phyloP scores from a whole-genome alignment of 1,140 invertebrate species.

The Melipona quadrifasciata region DNA sequence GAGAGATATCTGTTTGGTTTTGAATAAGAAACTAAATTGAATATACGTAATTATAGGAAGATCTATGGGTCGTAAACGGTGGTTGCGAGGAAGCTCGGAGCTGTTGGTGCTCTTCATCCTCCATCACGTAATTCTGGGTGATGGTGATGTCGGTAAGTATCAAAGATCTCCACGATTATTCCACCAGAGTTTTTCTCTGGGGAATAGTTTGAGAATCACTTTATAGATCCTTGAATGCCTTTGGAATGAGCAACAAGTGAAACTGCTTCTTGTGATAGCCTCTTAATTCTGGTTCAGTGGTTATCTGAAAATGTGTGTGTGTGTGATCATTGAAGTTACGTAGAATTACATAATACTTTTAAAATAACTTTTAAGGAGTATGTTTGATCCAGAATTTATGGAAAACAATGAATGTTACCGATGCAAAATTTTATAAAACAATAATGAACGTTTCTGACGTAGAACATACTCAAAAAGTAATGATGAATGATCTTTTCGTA shows the following conservation, averaged over 20 bases:
- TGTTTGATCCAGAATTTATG: background rate
- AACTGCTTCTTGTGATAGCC: background rate
- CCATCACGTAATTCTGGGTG: slow-evolving; percentile 66
- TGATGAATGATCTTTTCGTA: background rate
- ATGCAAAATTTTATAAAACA: background rate
- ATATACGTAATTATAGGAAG: slow-evolving; percentile 48
- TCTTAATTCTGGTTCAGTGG: background rate
- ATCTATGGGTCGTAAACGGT: slow-evolving; percentile 79
- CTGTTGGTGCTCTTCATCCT: slow-evolving; percentile 74
- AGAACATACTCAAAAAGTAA: background rate
- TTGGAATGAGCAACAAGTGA: background rate
- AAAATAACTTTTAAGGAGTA: too few species aligned
- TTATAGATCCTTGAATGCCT: background rate
- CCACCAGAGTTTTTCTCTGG: background rate
- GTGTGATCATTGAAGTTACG: too few species aligned
- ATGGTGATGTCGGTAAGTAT: slow-evolving; percentile 77
- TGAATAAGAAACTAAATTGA: slow-evolving; percentile 28
- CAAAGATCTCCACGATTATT: slow-evolving; percentile 28
- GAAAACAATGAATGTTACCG: background rate
- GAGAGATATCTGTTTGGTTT: background rate
- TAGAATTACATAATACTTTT: background rate
- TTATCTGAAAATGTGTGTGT: background rate
- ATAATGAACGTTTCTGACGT: background rate
- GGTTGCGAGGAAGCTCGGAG: slow-evolving; percentile 73
- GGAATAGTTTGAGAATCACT: background rate